phyloP scores from a whole-genome alignment of 64 coral and sea anemone species.

The Platygyra sinensis region DNA sequence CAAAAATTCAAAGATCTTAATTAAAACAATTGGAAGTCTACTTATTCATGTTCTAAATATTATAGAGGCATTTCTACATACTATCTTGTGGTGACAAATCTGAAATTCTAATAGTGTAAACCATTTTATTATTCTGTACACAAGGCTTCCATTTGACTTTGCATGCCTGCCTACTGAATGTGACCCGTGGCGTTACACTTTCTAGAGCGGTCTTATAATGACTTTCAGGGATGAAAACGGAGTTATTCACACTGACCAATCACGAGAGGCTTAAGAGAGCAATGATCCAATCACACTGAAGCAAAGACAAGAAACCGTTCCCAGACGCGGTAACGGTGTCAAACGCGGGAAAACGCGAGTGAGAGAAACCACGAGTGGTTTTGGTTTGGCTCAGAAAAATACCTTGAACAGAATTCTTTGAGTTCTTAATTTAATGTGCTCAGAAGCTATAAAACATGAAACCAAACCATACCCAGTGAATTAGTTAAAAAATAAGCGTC shows the following conservation, averaged over 20 bases:
- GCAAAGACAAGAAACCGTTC: no score
- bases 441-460: no score
- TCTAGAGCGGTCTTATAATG: background rate
- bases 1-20: background rate
- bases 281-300: no score
- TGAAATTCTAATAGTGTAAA: background rate
- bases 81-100: background rate
- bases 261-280: no score
- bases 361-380: no score
- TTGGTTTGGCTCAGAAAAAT: no score
- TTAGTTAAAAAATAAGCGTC: background rate
- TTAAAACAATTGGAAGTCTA: conserved; percentile 6
- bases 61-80: background rate
- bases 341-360: no score
- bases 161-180: background rate
- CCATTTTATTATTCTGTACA: conserved; percentile 12
- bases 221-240: background rate
- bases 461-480: background rate
- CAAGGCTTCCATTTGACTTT: background rate
- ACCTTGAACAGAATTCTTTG: no score
- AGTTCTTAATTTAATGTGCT: no score
- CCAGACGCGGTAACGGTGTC: no score
- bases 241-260: no score
- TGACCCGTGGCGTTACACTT: background rate
- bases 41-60: conserved; percentile 27